Evolutionary conservation across 2,797 vertebrate species (phyloP), one percentile per base, ranked within the genome.

Genomic region (Diceros bicornis): DNA sequence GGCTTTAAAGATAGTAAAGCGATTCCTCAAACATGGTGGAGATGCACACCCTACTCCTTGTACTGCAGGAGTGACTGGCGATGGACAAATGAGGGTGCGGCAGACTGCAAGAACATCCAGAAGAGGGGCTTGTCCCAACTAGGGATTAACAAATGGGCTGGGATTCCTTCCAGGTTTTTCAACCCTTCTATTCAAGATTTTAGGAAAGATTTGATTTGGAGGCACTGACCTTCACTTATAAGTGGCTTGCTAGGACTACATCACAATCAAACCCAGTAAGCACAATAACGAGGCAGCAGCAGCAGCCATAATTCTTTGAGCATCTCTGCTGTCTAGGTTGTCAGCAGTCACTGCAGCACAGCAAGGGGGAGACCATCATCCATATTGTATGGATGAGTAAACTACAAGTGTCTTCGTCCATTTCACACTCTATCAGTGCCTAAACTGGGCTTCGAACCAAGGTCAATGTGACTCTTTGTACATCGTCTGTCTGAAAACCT

Each of bases 41-140:
- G 29, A n/a, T 21, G 34, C 41, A 37, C 12, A 59, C 7, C 27
- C 11, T 4, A 2, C 2, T 27, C 7, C 1, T 1, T 1, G 3
- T 10, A 11, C 0, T 27, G 18, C 4, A 2, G 6, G 17, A 1
- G 12, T 4, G 10, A 47, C 1, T 61, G 21, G 13, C 20, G 17
- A 75, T 23, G 50, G 21, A 21, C 25, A 41, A 14, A 34, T 23
- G 12, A 10, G 8, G 8, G 11, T 0, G 4, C 47, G 71, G n/a
- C 10, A 61, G n/a, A 5, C 6, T 57, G 14, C 1, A 13, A 25
- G 32, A 55, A 16, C 11, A 27, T 4, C 1, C 21, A 12, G 10
- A n/a, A 62, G 10, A 37, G 44, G 11, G 10, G 0, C 1, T 41
- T 25, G 12, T 47, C 0, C 37, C 47, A 3, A 37, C 23, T 10